Evolutionary conservation across 1,140 invertebrate species (phyloP).

Genomic region (Ostrea denselamellosa): DNA sequence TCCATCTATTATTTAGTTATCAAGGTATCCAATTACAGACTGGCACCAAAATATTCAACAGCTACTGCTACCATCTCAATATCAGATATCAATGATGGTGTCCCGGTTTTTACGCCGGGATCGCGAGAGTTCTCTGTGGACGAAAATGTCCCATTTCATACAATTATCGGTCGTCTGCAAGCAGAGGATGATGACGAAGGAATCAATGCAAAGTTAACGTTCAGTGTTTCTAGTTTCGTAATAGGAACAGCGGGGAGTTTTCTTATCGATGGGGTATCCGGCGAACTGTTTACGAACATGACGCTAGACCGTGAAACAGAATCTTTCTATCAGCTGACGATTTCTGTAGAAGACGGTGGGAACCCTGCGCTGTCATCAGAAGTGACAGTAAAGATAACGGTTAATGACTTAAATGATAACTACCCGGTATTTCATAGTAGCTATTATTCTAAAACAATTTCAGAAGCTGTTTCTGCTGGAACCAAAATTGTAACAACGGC

Average conservation of each 20-base stretch:
- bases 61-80: constrained; percentile 54
- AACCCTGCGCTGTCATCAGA: constrained; percentile 26
- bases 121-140: constrained; percentile 54
- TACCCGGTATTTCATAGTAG: constrained; percentile 50
- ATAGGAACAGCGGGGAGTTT: constrained; percentile 52
- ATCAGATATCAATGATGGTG: constrained; percentile 59
- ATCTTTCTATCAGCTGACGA: constrained; percentile 46
- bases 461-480: constrained; percentile 76
- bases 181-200: constrained; percentile 65
- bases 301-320: constrained; percentile 58
- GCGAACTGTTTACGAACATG: constrained; percentile 55
- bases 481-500: constrained; percentile 82
- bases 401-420: constrained; percentile 61
- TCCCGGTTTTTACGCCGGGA: constrained; percentile 44
- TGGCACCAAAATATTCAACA: constrained; percentile 45
- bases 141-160: constrained; percentile 57
- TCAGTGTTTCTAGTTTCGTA: constrained; percentile 56
- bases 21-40: constrained; percentile 47
- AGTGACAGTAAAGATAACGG: constrained; percentile 44
- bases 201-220: constrained; percentile 58
- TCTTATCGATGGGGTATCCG: constrained; percentile 49
- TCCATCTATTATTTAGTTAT: constrained; percentile 49
- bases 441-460: constrained; percentile 80
- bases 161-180: constrained; percentile 50
- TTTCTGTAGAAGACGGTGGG: constrained; percentile 55